phyloP scores from a whole-genome alignment of 1,140 invertebrate genomes.

The Drosophila seguyi region DNA sequence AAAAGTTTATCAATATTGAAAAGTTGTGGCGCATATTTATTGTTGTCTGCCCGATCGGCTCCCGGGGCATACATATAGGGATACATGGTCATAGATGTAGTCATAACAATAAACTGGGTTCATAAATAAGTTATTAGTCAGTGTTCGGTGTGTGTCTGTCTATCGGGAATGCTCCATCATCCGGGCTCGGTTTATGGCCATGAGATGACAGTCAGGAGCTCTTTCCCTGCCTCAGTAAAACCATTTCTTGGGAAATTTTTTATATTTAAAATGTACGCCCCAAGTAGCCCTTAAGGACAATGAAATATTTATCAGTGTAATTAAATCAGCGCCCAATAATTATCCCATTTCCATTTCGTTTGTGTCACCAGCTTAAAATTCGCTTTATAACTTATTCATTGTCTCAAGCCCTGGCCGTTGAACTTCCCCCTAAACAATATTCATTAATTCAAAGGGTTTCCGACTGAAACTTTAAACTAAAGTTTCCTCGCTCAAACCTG shows the following conservation, averaged over 20 bases:
- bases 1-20: constrained; percentile 81
- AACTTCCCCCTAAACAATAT: constrained; percentile 30
- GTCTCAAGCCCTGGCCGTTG: constrained; percentile 3
- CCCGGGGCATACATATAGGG: constrained; percentile 2
- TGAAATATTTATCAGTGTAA: constrained; percentile 23
- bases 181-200: constrained; percentile 14
- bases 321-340: constrained; percentile 23
- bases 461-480: constrained; percentile 30
- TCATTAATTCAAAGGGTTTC: constrained; percentile 46
- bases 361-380: constrained; percentile 21
- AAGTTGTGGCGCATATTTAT: constrained; percentile 72
- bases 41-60: constrained; percentile 34
- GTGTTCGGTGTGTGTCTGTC: constrained; percentile 37
- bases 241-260: neutral
- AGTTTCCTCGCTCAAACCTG: constrained; percentile 9
- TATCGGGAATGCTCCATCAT: constrained; percentile 7
- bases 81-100: constrained; percentile 34
- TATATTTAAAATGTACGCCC: neutral
- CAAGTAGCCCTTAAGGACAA: constrained; percentile 2
- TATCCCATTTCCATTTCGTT: constrained; percentile 28
- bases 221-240: neutral
- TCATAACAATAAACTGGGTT: constrained; percentile 73
- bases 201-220: neutral
- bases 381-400: constrained; percentile 55
- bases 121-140: constrained; percentile 81